Evolutionary conservation across 2,888 invertebrate genomes (phyloP).

Genomic region (Hecatera dysodea): DNA sequence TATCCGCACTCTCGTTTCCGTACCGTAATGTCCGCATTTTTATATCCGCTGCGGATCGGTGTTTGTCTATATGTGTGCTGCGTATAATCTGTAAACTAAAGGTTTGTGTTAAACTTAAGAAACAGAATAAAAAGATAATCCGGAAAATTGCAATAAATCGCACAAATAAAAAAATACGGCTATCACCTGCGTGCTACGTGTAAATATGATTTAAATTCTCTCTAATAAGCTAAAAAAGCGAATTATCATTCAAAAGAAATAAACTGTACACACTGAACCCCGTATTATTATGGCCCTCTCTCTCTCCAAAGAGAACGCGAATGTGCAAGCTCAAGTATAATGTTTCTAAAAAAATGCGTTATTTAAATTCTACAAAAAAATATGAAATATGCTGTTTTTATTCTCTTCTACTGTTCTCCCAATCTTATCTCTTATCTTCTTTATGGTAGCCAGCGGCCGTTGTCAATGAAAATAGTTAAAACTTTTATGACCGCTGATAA

Average conservation of each 20-base stretch:
- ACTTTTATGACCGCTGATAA: slow-evolving; percentile 52
- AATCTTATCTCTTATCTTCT: slow-evolving; percentile 41
- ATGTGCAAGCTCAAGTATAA: neutral
- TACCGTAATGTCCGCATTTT: slow-evolving; percentile 21
- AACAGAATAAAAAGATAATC: neutral
- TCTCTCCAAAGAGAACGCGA: neutral
- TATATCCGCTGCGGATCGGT: slow-evolving; percentile 1
- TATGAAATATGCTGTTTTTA: neutral
- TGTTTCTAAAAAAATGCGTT: neutral
- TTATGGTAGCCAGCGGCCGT: slow-evolving; percentile 28
- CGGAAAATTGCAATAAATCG: too few species aligned
- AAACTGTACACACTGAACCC: too few species aligned
- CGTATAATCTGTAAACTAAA: neutral
- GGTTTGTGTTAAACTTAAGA: neutral
- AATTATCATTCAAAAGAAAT: too few species aligned
- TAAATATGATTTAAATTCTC: too few species aligned
- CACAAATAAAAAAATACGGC: too few species aligned
- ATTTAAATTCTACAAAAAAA: neutral
- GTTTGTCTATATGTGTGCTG: slow-evolving; percentile 6
- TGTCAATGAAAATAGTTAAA: slow-evolving; percentile 55
- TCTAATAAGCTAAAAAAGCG: too few species aligned
- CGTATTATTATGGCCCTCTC: neutral
- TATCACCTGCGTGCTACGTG: too few species aligned
- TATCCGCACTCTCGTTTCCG: slow-evolving; percentile 26
- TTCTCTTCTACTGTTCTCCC: neutral